These are phyloP conservation scores for Agapornis roseicollis DNA, from an alignment of 2,113 vertebrate genomes.

Conservation along the genomic window DNA sequence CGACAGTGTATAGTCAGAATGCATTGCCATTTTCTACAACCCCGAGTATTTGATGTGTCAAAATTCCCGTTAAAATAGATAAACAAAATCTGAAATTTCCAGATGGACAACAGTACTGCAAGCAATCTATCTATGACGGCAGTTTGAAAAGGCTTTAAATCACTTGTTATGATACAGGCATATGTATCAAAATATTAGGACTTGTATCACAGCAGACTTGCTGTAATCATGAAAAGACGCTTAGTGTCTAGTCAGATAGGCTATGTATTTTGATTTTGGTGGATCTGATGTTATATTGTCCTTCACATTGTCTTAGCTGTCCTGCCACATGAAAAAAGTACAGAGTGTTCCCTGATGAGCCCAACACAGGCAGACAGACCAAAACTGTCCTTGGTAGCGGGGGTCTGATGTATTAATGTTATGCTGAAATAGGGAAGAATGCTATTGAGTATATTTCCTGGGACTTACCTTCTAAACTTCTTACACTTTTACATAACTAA, in stretches of 20 bases:
- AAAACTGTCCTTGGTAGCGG: not conserved
- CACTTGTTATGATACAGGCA: not conserved
- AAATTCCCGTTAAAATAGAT: not conserved
- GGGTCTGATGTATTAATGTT: not conserved
- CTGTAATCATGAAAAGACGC: not conserved
- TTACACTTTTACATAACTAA: not conserved
- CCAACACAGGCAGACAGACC: not conserved
- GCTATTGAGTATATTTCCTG: not conserved
- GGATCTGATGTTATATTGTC: not conserved
- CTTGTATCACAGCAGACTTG: not conserved
- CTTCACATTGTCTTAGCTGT: not conserved
- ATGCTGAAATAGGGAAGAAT: not conserved
- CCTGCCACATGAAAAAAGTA: not conserved
- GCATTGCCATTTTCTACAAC: not conserved
- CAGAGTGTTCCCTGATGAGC: not conserved
- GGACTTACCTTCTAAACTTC: not conserved
- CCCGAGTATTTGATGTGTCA: not conserved
- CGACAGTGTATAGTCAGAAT: not conserved
- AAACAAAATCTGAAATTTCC: constrained; percentile 38
- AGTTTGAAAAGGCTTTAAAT: not conserved
- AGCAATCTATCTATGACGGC: not conserved
- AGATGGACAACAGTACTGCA: not conserved
- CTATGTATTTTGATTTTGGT: not conserved
- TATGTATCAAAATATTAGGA: not conserved
- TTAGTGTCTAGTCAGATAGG: not conserved